These are phyloP conservation scores for Aldrovandia affinis DNA, from an alignment of 2,797 vertebrate genomes.

Conservation along the genomic window DNA sequence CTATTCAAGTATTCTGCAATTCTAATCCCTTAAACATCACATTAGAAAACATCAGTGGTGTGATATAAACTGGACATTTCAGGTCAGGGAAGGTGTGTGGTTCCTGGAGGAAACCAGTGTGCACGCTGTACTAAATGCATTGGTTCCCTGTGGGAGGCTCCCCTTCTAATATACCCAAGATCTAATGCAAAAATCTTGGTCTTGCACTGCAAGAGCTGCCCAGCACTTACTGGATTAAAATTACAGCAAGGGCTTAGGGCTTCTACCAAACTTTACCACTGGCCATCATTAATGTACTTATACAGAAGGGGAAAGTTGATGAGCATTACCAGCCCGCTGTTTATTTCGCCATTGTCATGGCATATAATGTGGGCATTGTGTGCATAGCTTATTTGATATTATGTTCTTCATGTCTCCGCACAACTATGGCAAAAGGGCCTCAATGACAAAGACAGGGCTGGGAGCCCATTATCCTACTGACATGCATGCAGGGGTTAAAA, in stretches of 20 bases:
- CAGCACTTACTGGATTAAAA: not conserved
- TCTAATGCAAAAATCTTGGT: slow-evolving; percentile 15
- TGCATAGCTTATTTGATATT: too few relatives aligned
- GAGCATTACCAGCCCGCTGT: slow-evolving; percentile 10
- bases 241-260: slow-evolving; percentile 23
- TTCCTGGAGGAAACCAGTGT: slow-evolving; percentile 28
- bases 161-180: not conserved
- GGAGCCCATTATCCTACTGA: slow-evolving; percentile 30
- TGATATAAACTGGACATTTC: not conserved
- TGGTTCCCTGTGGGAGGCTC: not conserved
- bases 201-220: not conserved
- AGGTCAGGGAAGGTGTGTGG: not conserved
- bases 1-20: not conserved
- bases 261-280: not conserved
- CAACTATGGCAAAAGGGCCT: not conserved
- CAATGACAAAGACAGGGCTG: not conserved
- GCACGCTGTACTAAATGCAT: slow-evolving; percentile 19
- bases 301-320: slow-evolving; percentile 25
- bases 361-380: not conserved
- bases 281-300: slow-evolving; percentile 37
- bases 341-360: slow-evolving; percentile 1
- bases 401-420: not conserved
- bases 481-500: slow-evolving; percentile 28
- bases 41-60: not conserved
- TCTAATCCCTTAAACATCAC: not conserved